phyloP scores from a whole-genome alignment of 2,113 vertebrate genomes.

The Dolichallabes microphthalmus region DNA sequence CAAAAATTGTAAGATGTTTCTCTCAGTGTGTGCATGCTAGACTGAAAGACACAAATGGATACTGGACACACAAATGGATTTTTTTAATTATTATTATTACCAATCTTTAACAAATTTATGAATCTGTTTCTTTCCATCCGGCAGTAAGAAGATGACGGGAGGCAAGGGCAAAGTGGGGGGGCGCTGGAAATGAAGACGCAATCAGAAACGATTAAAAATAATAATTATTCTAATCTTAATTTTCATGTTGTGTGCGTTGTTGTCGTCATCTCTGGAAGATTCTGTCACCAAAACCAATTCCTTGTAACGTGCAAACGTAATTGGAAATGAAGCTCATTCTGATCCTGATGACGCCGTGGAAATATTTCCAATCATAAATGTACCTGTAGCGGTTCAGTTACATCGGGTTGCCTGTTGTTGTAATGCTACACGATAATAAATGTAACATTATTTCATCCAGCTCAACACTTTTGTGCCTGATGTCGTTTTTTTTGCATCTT shows the following conservation, averaged over 20 bases:
- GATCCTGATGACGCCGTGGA: too few species aligned
- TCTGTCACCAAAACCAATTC: too few species aligned
- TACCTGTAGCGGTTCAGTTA: neutral
- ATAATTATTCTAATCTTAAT: too few species aligned
- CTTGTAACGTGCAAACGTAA: too few species aligned
- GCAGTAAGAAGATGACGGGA: conserved; percentile 74
- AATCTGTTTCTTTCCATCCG: neutral
- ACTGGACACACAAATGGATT: neutral
- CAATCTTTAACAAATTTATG: neutral
- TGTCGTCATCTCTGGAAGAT: too few species aligned
- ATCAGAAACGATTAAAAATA: too few species aligned
- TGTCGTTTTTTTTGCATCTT: neutral
- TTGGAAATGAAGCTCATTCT: too few species aligned
- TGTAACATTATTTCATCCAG: neutral
- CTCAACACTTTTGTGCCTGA: neutral
- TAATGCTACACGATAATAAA: neutral
- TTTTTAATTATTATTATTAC: neutral
- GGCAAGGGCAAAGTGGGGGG: conserved; percentile 73
- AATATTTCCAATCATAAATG: neutral
- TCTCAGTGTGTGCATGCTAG: neutral
- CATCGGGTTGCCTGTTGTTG: neutral
- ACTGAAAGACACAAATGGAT: neutral
- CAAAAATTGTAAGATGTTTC: conserved; percentile 73
- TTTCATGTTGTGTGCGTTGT: too few species aligned
- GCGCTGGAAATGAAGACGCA: conserved; percentile 70